Base-by-base conservation (phyloP, 2,888 invertebrate genomes). In the Phengaris arion region DNA sequence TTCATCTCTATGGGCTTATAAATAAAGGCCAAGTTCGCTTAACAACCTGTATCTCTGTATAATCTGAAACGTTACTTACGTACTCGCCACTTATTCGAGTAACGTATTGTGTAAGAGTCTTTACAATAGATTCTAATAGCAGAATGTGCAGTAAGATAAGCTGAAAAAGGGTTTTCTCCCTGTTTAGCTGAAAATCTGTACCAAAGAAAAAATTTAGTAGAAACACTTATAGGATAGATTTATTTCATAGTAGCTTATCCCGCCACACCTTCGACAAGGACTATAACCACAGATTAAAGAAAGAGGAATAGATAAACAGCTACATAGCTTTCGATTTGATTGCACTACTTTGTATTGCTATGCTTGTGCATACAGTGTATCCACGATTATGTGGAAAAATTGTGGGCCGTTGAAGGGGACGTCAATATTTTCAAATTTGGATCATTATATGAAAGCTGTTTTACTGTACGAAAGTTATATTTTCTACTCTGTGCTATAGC, bases 51-150 rank as follows among this genome's bases (percentile, higher is more conserved):
- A 78, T 78, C 77, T 74, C 68, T 6, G 74, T 72, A 77, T 80
- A 80, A 81, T 81, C 81, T 77, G 59, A 77, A 75, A 74, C 75
- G 75, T n/a, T n/a, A n/a, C n/a, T n/a, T n/a, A n/a, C n/a, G n/a
- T n/a, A n/a, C n/a, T n/a, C n/a, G n/a, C n/a, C n/a, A n/a, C n/a
- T n/a, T 77, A 78, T 79, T 80, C 76, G 74, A 35, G 75, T 77
- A 76, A 77, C 74, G 78, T 76, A 79, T 75, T 77, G 76, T 79
- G 75, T 78, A 74, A 74, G 77, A 77, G 78, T 55, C 75, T 77
- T 76, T 74, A 77, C 77, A 80, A 77, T 77, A 76, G 78, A 77
- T 77, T 73, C 78, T 70, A 74, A 51, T 74, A 76, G 78, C 77
- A 15, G 51, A 55, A 69, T 52, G 54, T 54, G 72, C 72, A 72